Percentiles rank a stretch among this genome's conserved stretches.
Evolutionary conservation across 2,797 vertebrate species (phyloP).

Genomic region (Nannoperca obscura): DNA sequence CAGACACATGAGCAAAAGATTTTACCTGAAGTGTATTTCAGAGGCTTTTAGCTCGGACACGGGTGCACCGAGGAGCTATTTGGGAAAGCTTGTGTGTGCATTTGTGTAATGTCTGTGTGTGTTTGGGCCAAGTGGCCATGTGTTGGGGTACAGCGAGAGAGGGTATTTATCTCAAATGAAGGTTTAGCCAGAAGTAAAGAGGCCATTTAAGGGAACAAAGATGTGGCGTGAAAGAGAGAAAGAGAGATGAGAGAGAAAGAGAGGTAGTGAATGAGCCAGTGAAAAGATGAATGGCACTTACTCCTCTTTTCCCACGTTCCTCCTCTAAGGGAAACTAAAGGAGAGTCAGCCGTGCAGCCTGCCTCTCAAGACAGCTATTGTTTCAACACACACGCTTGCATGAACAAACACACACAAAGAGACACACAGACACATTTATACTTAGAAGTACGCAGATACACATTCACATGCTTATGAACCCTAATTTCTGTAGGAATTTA

Average conservation of each 20-base stretch:
- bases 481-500: slow-evolving; percentile 21
- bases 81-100: slow-evolving; percentile 34
- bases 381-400: slow-evolving; percentile 73
- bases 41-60: slow-evolving; percentile 17
- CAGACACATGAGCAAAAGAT: slow-evolving; percentile 27
- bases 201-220: slow-evolving; percentile 86
- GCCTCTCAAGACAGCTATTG: slow-evolving; percentile 79
- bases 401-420: slow-evolving; percentile 59
- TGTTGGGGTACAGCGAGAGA: slow-evolving; percentile 66
- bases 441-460: slow-evolving; percentile 13
- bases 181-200: slow-evolving; percentile 76
- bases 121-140: slow-evolving; percentile 65
- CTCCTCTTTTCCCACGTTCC: slow-evolving; percentile 86
- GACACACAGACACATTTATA: not conserved
- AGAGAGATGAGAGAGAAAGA: slow-evolving; percentile 67
- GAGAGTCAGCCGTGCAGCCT: slow-evolving; percentile 77
- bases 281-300: slow-evolving; percentile 86
- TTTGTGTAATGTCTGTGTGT: slow-evolving; percentile 35
- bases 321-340: slow-evolving; percentile 77
- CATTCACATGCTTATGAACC: slow-evolving; percentile 3
- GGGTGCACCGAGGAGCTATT: slow-evolving; percentile 29
- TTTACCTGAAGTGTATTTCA: slow-evolving; percentile 40
- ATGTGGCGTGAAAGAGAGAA: slow-evolving; percentile 70
- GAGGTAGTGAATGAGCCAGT: slow-evolving; percentile 75
- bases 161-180: slow-evolving; percentile 74